Evolutionary conservation across 1,140 invertebrate species (phyloP).

Genomic region (Drosophila auraria): DNA sequence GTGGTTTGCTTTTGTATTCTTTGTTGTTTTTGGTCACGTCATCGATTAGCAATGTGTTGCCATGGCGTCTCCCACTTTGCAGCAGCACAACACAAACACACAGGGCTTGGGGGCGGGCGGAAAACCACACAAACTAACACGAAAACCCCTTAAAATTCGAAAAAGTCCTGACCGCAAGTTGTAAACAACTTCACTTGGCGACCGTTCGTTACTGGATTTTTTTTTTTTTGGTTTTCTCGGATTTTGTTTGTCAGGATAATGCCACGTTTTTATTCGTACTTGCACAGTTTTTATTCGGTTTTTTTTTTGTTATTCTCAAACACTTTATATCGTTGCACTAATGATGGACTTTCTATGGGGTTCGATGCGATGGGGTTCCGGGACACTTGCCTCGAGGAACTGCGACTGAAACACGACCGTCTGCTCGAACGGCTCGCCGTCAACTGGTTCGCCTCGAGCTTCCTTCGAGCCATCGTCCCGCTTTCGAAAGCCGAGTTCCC

Average conservation of each 20-base stretch:
- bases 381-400: constrained; percentile 6
- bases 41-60: constrained; percentile 83
- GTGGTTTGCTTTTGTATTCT: constrained; percentile 17
- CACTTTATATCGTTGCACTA: constrained; percentile 24
- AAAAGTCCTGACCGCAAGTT: constrained; percentile 59
- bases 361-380: constrained; percentile 7
- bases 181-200: constrained; percentile 66
- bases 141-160: constrained; percentile 45
- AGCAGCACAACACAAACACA: constrained; percentile 65
- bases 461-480: constrained; percentile 52
- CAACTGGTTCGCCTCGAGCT: constrained; percentile 81
- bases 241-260: constrained; percentile 55
- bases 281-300: constrained; percentile 17
- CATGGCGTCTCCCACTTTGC: constrained; percentile 71
- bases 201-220: constrained; percentile 42
- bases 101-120: constrained; percentile 9
- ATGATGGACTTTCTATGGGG: constrained; percentile 7
- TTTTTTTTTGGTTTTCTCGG: constrained; percentile 13
- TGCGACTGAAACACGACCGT: constrained; percentile 80
- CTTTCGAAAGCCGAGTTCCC: constrained; percentile 6
- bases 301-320: not conserved
- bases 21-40: constrained; percentile 73
- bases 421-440: constrained; percentile 81
- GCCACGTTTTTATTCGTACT: constrained; percentile 12
- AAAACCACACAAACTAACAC: constrained; percentile 55